These are phyloP conservation scores for Anomalospiza imberbis DNA, from an alignment of 2,797 vertebrate species.

Conservation along the genomic window DNA sequence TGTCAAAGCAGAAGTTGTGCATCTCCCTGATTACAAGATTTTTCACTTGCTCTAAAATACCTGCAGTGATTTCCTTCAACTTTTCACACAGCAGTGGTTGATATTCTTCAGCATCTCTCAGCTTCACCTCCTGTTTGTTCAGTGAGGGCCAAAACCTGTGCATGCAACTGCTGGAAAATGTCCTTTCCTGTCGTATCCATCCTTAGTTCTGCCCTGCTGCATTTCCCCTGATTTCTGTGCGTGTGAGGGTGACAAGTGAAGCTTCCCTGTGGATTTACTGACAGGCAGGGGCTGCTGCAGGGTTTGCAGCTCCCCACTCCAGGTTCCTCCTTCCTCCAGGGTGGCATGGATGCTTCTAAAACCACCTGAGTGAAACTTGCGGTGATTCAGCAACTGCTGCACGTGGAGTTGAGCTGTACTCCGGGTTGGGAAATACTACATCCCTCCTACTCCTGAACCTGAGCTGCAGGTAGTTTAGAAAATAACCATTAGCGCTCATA, in stretches of 20 bases:
- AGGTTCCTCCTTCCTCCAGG: neutral
- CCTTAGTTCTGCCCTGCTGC: neutral
- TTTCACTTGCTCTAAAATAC: neutral
- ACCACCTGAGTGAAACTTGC: neutral
- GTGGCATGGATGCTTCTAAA: neutral
- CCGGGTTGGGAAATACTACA: neutral
- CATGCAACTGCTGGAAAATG: neutral
- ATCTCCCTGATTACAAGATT: neutral
- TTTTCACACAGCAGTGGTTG: neutral
- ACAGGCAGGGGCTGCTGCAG: neutral
- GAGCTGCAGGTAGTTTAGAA: neutral
- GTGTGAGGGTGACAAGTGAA: rapidly evolving
- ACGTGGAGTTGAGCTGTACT: neutral
- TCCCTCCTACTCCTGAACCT: neutral
- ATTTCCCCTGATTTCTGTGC: rapidly evolving
- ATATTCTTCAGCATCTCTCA: neutral
- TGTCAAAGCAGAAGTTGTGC: neutral
- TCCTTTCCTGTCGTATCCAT: neutral
- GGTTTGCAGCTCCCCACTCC: neutral
- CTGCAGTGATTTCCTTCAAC: neutral
- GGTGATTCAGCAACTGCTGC: neutral
- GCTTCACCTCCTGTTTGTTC: neutral
- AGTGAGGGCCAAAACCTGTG: neutral
- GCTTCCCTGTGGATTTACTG: neutral
- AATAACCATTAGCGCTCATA: neutral